These are phyloP conservation scores for Meganola albula DNA, from an alignment of 2,888 invertebrate species.

Conservation along the genomic window DNA sequence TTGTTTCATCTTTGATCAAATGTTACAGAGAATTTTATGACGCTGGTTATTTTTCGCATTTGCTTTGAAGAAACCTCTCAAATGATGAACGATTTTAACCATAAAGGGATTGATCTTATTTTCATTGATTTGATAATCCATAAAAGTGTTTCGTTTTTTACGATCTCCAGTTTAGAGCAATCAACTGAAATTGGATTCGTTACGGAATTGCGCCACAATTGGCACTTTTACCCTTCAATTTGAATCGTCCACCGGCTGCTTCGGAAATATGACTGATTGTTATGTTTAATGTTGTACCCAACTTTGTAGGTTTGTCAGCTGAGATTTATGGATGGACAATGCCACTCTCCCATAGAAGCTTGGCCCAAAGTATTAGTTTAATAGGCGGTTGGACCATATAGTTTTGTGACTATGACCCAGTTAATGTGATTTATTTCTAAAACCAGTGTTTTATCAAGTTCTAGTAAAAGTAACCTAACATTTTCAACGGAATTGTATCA, in stretches of 20 bases:
- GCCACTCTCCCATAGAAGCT: too few species aligned
- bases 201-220: slow-evolving; percentile 45
- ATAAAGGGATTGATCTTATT: slow-evolving; percentile 27
- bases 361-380: too few species aligned
- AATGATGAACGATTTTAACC: slow-evolving; percentile 16
- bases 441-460: too few species aligned
- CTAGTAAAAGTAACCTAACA: too few species aligned
- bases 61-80: slow-evolving; percentile 23
- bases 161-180: slow-evolving; percentile 46
- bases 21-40: slow-evolving; percentile 23
- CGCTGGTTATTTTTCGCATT: slow-evolving; percentile 25
- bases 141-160: slow-evolving; percentile 45
- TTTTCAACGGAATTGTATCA: too few species aligned
- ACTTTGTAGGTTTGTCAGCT: slow-evolving; percentile 13
- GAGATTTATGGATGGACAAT: slow-evolving; percentile 9
- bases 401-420: too few species aligned
- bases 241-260: slow-evolving; percentile 33
- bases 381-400: too few species aligned
- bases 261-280: slow-evolving; percentile 33
- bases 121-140: slow-evolving; percentile 38
- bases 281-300: slow-evolving; percentile 24
- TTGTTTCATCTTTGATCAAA: slow-evolving; percentile 21
- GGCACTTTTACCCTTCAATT: slow-evolving; percentile 46
- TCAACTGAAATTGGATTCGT: slow-evolving; percentile 48
- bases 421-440: too few species aligned